phyloP scores from a whole-genome alignment of 2,888 invertebrate genomes.

The Drosophila borealis region DNA sequence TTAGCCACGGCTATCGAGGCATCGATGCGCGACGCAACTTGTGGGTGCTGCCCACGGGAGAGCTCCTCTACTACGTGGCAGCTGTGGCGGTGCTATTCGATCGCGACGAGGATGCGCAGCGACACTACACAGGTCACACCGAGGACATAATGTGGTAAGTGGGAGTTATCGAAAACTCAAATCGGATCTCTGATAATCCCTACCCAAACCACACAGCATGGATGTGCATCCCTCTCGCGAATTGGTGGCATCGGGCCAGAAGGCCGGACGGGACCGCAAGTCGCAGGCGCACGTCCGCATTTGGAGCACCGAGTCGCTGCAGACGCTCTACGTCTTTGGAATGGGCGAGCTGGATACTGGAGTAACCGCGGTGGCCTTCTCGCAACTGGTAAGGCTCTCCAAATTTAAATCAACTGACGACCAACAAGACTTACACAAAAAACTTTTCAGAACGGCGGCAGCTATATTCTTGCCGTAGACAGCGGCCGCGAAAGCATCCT shows the following conservation, averaged over 20 bases:
- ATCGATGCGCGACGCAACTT: conserved; percentile 95
- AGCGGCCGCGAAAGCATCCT: conserved; percentile 95
- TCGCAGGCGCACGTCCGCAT: conserved; percentile 95
- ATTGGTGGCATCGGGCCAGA: conserved; percentile 95
- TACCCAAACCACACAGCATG: conserved; percentile 87
- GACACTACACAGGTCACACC: conserved; percentile 96
- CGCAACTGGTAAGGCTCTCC: conserved; percentile 89
- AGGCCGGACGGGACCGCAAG: conserved; percentile 92
- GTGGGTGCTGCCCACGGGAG: conserved; percentile 97
- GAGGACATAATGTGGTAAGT: conserved; percentile 96
- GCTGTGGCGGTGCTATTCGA: conserved; percentile 95
- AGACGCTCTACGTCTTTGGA: conserved; percentile 95
- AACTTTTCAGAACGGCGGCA: conserved; percentile 91
- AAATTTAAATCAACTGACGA: neutral
- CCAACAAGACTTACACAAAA: neutral
- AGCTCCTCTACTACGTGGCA: conserved; percentile 96
- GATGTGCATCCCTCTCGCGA: conserved; percentile 95
- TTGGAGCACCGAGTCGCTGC: conserved; percentile 95
- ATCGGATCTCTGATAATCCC: neutral
- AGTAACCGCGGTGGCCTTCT: conserved; percentile 95
- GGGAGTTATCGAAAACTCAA: neutral
- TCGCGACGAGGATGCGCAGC: conserved; percentile 93
- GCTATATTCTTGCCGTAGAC: conserved; percentile 95
- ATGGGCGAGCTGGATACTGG: conserved; percentile 95
- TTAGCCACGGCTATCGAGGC: conserved; percentile 96